Base-by-base conservation (phyloP, 1,140 invertebrate genomes). In the Neuroterus valhalla region DNA sequence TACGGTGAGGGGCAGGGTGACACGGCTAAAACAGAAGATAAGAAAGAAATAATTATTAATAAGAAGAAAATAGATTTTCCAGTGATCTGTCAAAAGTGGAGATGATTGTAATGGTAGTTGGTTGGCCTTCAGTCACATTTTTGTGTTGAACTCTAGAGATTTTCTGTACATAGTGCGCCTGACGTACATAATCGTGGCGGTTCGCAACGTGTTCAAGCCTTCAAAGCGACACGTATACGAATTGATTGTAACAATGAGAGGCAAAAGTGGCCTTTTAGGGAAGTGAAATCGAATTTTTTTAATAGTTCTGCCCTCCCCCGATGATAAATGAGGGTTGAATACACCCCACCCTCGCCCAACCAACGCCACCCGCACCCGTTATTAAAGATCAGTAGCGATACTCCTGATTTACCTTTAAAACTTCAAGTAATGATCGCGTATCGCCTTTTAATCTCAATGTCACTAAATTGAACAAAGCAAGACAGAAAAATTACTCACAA, bases 1-100 rank as follows among this genome's bases (percentile, higher is more conserved):
- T 76, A 94, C 94, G 75, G 93, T 94, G 77, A 94, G 91, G 82
- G 94, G 94, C 82, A 94, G 91, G 82, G 93, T 94, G 78, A 94
- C 93, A 86, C 94, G 93, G 89, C 94, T 94, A 91, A 80, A 94
- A 94, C 85, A 89, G 81, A 89, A 89, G 84, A 86, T 38, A 10
- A 38, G 31, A 8, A 38, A 1, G 3, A 38, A 38, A 38, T 8
- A 38, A 38, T 38, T 38, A 8, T 38, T 38, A 38, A 38, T 38
- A 8, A 38, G 31, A 38, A 38, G 5, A 82, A 82, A 76, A 82
- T 71, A 74, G 81, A 80, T 81, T 70, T 55, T 50, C 75, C 71
- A 79, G 17, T 21, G 43, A 44, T 52, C 45, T 68, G n/a, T 17
- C 17, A 70, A 69, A 62, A 42, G 17, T 11, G 15, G 10, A 15